Evolutionary conservation across 2,888 invertebrate species (phyloP).

Genomic region (Leptogaster cylindrica): DNA sequence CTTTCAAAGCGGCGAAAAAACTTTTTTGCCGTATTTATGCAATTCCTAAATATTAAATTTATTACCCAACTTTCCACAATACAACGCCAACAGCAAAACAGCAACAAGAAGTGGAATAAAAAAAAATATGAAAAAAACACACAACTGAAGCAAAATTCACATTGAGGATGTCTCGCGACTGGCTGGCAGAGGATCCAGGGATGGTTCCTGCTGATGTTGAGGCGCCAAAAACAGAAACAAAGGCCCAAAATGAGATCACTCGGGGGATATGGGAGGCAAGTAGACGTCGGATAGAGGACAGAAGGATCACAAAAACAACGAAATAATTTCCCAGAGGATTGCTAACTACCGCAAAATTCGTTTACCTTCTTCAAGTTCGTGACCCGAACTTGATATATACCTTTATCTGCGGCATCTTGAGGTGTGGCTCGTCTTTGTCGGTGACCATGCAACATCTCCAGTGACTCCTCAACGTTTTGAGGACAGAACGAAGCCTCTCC

Average conservation of each 20-base stretch:
- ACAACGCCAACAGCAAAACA: background rate
- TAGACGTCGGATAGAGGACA: background rate
- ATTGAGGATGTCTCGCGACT: background rate
- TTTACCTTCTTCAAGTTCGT: background rate
- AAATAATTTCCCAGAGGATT: slow-evolving; percentile 25
- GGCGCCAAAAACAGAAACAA: background rate
- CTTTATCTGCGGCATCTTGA: slow-evolving; percentile 12
- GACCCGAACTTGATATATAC: slow-evolving; percentile 16
- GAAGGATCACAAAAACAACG: background rate
- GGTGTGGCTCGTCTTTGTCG: background rate
- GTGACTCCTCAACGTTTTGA: background rate
- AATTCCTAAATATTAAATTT: slow-evolving; percentile 29
- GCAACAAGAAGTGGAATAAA: no score
- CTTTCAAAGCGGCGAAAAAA: no score
- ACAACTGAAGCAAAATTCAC: no score
- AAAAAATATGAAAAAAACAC: no score
- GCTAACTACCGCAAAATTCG: slow-evolving; percentile 10
- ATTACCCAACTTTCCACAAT: background rate
- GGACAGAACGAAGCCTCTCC: background rate
- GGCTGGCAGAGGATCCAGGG: background rate
- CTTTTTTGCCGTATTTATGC: no score
- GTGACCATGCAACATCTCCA: background rate
- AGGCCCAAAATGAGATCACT: background rate
- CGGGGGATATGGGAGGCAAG: background rate
- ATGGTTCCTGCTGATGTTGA: background rate